These are phyloP conservation scores for Diadegma fenestrale DNA, from an alignment of 2,888 invertebrate species.

Conservation along the genomic window DNA sequence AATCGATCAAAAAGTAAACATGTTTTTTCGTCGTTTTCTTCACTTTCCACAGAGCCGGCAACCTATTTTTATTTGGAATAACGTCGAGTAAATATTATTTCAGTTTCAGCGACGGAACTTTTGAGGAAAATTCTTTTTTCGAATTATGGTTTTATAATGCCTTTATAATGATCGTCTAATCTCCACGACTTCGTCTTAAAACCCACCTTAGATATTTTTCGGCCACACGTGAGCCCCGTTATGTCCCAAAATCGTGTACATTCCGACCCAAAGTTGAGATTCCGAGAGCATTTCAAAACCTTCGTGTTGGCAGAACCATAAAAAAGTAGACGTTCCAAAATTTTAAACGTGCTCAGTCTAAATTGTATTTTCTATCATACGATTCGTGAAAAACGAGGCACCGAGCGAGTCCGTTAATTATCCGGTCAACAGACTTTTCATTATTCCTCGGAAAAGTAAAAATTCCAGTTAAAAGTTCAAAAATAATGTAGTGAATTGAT, in stretches of 20 bases:
- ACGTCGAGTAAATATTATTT: neutral
- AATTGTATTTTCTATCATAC: neutral
- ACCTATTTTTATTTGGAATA: neutral
- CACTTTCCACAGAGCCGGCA: neutral
- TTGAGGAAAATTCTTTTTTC: neutral
- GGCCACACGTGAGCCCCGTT: neutral
- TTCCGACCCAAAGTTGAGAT: neutral
- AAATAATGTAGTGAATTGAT: neutral
- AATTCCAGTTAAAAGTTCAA: neutral
- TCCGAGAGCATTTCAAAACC: neutral
- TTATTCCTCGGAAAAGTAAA: neutral
- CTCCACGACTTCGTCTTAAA: neutral
- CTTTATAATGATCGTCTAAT: conserved; percentile 10
- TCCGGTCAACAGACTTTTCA: neutral
- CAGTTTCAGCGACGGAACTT: neutral
- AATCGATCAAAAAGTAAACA: neutral
- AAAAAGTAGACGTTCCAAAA: neutral
- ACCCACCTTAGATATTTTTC: neutral
- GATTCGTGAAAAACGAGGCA: neutral
- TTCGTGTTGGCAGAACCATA: neutral
- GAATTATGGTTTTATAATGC: neutral
- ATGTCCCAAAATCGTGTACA: neutral
- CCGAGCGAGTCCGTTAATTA: neutral
- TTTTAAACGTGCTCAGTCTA: neutral
- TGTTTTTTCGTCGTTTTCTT: neutral